These are phyloP conservation scores for Xenopus tropicalis DNA, from an alignment of 2,113 vertebrate species.

Conservation along the genomic window UCB_Xtro_10.0 CM004444.2:6900001-6900500, in stretches of 20 bases:
- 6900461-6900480: too few species aligned
- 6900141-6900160: background rate
- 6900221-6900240: background rate
- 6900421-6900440: too few species aligned
- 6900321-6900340: background rate
- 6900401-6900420: background rate
- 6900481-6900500: too few species aligned
- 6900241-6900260: background rate
- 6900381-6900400: background rate
- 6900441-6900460: too few species aligned
- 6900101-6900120: too few species aligned
- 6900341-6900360: background rate
- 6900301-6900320: background rate
- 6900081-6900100: too few species aligned
- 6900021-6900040: too few species aligned
- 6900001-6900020: too few species aligned
- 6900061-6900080: too few species aligned
- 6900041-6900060: too few species aligned
- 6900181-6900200: conserved; percentile 1
- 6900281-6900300: too few species aligned
- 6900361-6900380: background rate
- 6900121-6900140: background rate
- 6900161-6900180: background rate
- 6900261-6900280: too few species aligned
- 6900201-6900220: background rate